A percentile compares a stretch with the other conserved stretches of the same genome.
Evolutionary conservation across 1,140 invertebrate species (phyloP).

Genomic region (roundworm (Caenorhabditis elegans)): DNA sequence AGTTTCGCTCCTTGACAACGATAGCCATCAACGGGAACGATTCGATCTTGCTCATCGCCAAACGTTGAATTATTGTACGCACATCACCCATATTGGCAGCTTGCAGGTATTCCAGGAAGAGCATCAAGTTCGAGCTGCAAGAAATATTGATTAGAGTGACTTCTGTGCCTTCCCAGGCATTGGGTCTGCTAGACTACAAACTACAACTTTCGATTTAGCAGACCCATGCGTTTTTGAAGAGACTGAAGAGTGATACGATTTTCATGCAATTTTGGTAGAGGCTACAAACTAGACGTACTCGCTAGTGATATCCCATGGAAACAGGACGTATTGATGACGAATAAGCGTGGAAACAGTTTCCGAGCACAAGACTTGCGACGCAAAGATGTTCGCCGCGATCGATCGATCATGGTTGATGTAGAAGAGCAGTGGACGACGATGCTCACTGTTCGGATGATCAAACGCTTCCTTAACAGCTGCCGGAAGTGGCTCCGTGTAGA

Average conservation of each 20-base stretch:
- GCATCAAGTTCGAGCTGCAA: neutral
- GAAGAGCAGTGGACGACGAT: slow-evolving; percentile 17
- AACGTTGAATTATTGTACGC: neutral
- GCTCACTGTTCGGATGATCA: slow-evolving; percentile 16
- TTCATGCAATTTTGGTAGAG: no score
- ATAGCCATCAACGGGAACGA: neutral
- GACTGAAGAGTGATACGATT: neutral
- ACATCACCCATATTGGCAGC: neutral
- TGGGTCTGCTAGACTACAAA: no score
- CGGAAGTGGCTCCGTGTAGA: slow-evolving; percentile 25
- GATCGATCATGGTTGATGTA: slow-evolving; percentile 37
- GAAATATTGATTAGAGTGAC: no score
- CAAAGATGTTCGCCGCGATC: slow-evolving; percentile 34
- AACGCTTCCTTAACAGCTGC: slow-evolving; percentile 29
- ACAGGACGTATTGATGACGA: slow-evolving; percentile 34
- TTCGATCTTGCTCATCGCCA: neutral
- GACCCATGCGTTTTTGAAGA: no score
- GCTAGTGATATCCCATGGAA: slow-evolving; percentile 31
- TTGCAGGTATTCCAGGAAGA: neutral
- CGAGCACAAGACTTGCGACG: slow-evolving; percentile 11
- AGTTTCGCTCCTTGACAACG: neutral
- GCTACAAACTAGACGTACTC: no score
- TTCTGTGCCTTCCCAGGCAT: no score
- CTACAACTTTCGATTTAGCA: no score
- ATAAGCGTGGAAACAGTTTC: neutral